Conservation (phyloP, 2,797 vertebrate genomes). For the Hemibagrus guttatus region DNA sequence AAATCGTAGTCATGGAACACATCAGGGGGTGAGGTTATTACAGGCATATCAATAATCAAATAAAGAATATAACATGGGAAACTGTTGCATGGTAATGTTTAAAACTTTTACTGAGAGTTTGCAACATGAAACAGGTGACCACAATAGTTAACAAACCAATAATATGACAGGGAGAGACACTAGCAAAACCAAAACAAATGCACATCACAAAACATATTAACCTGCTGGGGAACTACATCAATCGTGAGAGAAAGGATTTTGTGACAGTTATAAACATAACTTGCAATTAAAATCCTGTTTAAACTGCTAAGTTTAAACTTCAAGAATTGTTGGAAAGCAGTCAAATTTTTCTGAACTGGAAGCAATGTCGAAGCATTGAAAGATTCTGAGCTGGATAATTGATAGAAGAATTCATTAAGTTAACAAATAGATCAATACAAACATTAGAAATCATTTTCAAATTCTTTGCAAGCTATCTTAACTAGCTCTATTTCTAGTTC, state of each 20-base stretch:
- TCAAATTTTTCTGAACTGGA: too few relatives aligned
- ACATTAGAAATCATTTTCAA: not conserved
- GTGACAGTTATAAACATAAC: not conserved
- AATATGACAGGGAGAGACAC: too few relatives aligned
- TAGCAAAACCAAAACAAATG: not conserved
- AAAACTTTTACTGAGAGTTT: not conserved
- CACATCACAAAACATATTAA: not conserved
- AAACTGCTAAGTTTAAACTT: not conserved
- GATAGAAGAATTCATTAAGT: not conserved
- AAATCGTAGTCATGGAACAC: not conserved
- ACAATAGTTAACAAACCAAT: not conserved
- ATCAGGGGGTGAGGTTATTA: not conserved
- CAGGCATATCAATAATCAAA: not conserved
- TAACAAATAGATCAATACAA: not conserved
- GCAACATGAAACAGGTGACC: not conserved
- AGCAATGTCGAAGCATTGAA: not conserved
- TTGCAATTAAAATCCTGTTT: not conserved
- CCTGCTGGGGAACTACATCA: not conserved
- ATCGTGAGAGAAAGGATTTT: not conserved
- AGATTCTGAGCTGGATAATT: not conserved
- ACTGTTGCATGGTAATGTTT: not conserved
- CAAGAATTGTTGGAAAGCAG: not conserved
- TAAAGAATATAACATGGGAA: not conserved
- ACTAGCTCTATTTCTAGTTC: not conserved
- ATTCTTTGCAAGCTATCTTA: not conserved